phyloP scores from a whole-genome alignment of 2,888 invertebrate genomes.

The Sialis lutaria region DNA sequence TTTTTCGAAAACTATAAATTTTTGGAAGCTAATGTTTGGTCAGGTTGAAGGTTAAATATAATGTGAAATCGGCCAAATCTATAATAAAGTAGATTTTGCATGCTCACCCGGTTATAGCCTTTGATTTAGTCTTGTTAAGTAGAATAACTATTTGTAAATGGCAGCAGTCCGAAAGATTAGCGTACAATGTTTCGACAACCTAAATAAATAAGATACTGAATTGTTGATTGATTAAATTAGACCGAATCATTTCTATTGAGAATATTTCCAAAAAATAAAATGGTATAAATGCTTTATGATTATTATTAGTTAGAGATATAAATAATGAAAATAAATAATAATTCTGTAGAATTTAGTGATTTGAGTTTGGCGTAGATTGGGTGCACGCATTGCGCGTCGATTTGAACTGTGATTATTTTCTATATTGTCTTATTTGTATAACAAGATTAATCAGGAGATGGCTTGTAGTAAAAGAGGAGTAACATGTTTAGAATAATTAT shows the following conservation, averaged over 20 bases:
- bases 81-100: too few relatives aligned
- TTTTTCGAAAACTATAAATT: too few relatives aligned
- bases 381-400: background rate
- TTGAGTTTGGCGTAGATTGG: background rate
- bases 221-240: background rate
- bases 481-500: background rate
- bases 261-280: background rate
- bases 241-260: background rate
- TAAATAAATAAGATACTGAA: too few relatives aligned
- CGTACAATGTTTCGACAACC: too few relatives aligned
- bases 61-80: too few relatives aligned
- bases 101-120: too few relatives aligned
- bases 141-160: too few relatives aligned
- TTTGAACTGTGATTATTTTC: slow-evolving; percentile 3
- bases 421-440: background rate
- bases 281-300: background rate
- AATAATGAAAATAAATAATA: background rate
- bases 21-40: too few relatives aligned
- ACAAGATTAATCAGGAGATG: background rate
- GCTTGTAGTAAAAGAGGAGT: background rate
- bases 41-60: too few relatives aligned
- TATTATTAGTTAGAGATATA: background rate
- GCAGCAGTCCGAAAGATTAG: too few relatives aligned
- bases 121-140: too few relatives aligned
- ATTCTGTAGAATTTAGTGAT: background rate